Percentiles rank a stretch among this genome's conserved stretches.
phyloP scores from a whole-genome alignment of 2,888 invertebrate genomes.

The Pycnomerus fuliginosus region DNA sequence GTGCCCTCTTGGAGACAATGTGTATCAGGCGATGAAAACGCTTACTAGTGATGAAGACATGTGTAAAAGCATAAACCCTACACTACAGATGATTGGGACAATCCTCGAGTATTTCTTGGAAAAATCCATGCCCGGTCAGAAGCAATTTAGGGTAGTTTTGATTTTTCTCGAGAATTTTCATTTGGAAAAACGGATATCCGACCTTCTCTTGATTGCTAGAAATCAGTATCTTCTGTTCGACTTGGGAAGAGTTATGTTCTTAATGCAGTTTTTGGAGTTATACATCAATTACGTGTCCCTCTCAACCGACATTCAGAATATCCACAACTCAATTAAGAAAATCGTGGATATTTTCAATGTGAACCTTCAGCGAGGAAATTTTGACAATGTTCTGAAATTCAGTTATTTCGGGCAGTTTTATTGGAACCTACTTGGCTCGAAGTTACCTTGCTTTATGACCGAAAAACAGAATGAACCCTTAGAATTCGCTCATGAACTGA shows the following conservation, averaged over 20 bases:
- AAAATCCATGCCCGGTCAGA: constrained; percentile 49
- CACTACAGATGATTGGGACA: constrained; percentile 58
- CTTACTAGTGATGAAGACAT: constrained; percentile 34
- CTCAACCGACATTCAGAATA: constrained; percentile 44
- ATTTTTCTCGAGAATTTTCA: constrained; percentile 49
- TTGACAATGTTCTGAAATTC: constrained; percentile 47
- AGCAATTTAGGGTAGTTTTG: constrained; percentile 44
- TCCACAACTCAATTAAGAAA: constrained; percentile 49
- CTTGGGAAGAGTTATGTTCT: constrained; percentile 52
- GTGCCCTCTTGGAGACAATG: too few species aligned
- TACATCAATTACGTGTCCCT: constrained; percentile 40
- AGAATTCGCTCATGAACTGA: constrained; percentile 59
- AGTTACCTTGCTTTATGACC: constrained; percentile 25
- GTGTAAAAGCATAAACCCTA: constrained; percentile 56
- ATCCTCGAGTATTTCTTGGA: constrained; percentile 52
- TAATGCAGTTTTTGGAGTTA: constrained; percentile 25
- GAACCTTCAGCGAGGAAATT: constrained; percentile 46
- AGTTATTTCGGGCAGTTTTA: constrained; percentile 49
- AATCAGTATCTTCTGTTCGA: constrained; percentile 54
- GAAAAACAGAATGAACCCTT: constrained; percentile 20
- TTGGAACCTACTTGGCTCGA: constrained; percentile 45
- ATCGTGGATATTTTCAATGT: constrained; percentile 44
- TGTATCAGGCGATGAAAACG: too few species aligned
- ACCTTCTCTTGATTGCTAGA: constrained; percentile 52
- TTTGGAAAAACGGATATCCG: constrained; percentile 49